Evolutionary conservation across 2,888 invertebrate genomes (phyloP).

Genomic region (Xestia c-nigrum): DNA sequence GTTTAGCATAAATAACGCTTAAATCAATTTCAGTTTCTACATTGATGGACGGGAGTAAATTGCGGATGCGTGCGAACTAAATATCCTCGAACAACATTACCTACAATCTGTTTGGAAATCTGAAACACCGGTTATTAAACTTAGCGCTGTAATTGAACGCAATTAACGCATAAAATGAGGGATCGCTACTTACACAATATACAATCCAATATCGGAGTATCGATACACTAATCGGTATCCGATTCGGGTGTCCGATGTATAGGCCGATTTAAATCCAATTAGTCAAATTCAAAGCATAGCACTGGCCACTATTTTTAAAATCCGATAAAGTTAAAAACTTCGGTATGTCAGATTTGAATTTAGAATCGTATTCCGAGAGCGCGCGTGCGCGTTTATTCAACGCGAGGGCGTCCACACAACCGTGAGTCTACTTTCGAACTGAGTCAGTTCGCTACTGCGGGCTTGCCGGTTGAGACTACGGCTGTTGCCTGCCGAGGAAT

Average conservation of each 20-base stretch:
- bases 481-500: slow-evolving; percentile 78
- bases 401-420: slow-evolving; percentile 81
- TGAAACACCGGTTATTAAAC: slow-evolving; percentile 58
- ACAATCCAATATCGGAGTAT: slow-evolving; percentile 76
- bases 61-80: slow-evolving; percentile 63
- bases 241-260: slow-evolving; percentile 74
- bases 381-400: slow-evolving; percentile 72
- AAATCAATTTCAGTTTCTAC: slow-evolving; percentile 47
- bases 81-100: slow-evolving; percentile 62
- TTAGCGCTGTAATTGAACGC: slow-evolving; percentile 58
- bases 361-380: slow-evolving; percentile 75
- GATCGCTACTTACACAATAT: slow-evolving; percentile 82
- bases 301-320: slow-evolving; percentile 78
- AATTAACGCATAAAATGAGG: slow-evolving; percentile 63
- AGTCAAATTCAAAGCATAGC: slow-evolving; percentile 77
- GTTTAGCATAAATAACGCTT: slow-evolving; percentile 17
- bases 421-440: slow-evolving; percentile 88
- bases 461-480: slow-evolving; percentile 57
- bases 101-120: slow-evolving; percentile 65
- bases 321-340: slow-evolving; percentile 65
- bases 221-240: slow-evolving; percentile 73
- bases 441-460: slow-evolving; percentile 63
- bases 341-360: slow-evolving; percentile 73
- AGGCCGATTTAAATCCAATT: slow-evolving; percentile 76
- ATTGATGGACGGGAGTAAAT: slow-evolving; percentile 53